A percentile compares a stretch with the other conserved stretches of the same genome.
These are phyloP conservation scores for Junonia oenone DNA, from an alignment of 2,888 invertebrate genomes.

Conservation along the genomic window DNA sequence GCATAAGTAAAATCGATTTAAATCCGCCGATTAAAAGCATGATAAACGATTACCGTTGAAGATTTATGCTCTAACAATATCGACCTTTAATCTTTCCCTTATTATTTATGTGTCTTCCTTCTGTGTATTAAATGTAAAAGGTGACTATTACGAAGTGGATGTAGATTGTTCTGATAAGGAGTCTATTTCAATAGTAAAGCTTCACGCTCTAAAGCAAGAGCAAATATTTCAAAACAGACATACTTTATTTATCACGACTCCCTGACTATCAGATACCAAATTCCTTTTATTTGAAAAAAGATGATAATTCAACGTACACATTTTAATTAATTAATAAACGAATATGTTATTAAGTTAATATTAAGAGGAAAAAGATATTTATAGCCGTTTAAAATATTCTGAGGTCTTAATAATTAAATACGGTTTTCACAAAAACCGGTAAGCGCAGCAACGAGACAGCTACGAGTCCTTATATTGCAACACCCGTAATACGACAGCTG, in stretches of 20 bases:
- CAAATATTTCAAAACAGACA: conserved; percentile 20
- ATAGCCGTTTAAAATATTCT: not conserved
- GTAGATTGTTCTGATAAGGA: conserved; percentile 20
- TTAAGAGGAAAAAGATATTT: no score
- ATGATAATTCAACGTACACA: no score
- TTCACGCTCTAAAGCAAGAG: conserved; percentile 16
- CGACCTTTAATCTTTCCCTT: not conserved
- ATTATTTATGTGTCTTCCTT: conserved; percentile 10
- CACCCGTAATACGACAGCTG: conserved; percentile 32
- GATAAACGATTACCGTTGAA: not conserved
- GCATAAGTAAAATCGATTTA: not conserved
- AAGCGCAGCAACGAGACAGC: not conserved
- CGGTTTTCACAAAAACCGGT: conserved; percentile 1
- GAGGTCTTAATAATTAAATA: not conserved
- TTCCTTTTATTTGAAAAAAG: no score
- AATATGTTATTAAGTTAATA: no score
- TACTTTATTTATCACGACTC: conserved; percentile 21
- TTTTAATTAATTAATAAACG: no score
- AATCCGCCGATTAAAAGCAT: not conserved
- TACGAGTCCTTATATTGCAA: conserved; percentile 35
- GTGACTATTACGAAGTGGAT: conserved; percentile 12
- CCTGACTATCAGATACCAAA: no score
- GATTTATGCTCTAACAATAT: not conserved
- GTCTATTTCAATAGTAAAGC: conserved; percentile 15
- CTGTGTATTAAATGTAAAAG: conserved; percentile 8